Evolutionary conservation across 2,797 vertebrate genomes (phyloP).

Genomic region (Staurois parvus): DNA sequence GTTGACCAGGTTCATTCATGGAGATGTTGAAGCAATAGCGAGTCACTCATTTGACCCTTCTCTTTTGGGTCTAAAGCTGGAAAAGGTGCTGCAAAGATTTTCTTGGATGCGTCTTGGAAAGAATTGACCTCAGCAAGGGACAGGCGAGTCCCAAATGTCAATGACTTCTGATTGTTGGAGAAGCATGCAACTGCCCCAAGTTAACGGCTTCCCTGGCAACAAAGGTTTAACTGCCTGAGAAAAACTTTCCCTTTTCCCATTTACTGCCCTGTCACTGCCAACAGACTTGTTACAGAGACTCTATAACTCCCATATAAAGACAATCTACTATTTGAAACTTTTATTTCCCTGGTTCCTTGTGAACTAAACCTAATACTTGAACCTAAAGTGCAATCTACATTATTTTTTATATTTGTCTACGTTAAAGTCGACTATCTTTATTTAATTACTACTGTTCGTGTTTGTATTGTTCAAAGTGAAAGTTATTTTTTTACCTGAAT

Average conservation of each 20-base stretch:
- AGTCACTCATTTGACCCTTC: no score
- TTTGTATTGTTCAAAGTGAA: constrained; percentile 72
- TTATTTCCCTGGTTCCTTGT: constrained; percentile 24
- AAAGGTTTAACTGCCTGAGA: not conserved
- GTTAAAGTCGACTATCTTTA: constrained; percentile 74
- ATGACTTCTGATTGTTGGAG: constrained; percentile 3
- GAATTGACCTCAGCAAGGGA: constrained; percentile 18
- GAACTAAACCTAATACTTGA: constrained; percentile 75
- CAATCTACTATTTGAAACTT: not conserved
- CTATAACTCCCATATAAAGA: constrained; percentile 8
- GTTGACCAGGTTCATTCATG: not conserved
- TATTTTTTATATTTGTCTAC: constrained; percentile 31
- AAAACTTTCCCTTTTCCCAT: not conserved
- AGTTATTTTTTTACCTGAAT: constrained; percentile 81
- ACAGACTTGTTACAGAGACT: constrained; percentile 44
- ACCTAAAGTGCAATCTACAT: constrained; percentile 79
- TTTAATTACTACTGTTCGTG: constrained; percentile 72
- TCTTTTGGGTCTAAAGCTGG: not conserved
- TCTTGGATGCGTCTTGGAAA: constrained; percentile 10
- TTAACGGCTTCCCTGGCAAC: not conserved
- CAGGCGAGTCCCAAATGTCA: not conserved
- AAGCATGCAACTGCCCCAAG: not conserved
- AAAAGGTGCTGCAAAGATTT: not conserved
- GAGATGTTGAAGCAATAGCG: not conserved
- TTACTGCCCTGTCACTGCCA: constrained; percentile 28